Percentiles rank a stretch among this genome's conserved stretches.
Conservation (phyloP, 2,113 vertebrate species). For the Myotis yumanensis region DNA sequence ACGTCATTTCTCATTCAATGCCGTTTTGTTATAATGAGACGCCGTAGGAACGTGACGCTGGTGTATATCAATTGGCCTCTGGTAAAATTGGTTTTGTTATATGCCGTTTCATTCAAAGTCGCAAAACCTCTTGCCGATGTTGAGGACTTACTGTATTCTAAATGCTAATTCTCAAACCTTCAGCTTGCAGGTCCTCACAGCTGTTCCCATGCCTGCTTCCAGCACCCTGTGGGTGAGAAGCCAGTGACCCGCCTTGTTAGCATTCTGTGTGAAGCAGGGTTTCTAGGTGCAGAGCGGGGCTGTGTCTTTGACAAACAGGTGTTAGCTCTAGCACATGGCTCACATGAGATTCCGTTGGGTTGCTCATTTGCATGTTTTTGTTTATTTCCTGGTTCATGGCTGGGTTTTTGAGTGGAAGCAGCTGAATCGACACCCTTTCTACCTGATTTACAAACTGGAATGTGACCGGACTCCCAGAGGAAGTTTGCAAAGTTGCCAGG, state of each 20-base stretch:
- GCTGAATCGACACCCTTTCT: neutral
- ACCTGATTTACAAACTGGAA: slow-evolving; percentile 15
- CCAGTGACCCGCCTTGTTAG: neutral
- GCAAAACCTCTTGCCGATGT: neutral
- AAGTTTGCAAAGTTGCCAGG: neutral
- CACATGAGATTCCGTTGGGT: neutral
- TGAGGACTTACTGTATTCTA: neutral
- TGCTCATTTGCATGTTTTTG: neutral
- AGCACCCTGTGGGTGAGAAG: neutral
- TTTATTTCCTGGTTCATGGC: neutral
- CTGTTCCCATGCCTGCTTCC: neutral
- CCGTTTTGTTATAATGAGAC: neutral
- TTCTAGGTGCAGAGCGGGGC: neutral
- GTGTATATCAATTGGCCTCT: neutral
- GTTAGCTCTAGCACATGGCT: neutral
- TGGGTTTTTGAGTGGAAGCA: neutral
- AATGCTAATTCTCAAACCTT: neutral
- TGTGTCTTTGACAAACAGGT: neutral
- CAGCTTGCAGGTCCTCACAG: neutral
- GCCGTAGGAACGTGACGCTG: neutral
- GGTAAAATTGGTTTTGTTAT: neutral
- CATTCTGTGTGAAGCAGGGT: neutral
- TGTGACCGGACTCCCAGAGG: neutral
- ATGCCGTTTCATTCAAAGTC: neutral
- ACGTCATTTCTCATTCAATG: neutral